Evolutionary conservation across 2,888 invertebrate species (phyloP).

Genomic region (Lutraria lutraria): DNA sequence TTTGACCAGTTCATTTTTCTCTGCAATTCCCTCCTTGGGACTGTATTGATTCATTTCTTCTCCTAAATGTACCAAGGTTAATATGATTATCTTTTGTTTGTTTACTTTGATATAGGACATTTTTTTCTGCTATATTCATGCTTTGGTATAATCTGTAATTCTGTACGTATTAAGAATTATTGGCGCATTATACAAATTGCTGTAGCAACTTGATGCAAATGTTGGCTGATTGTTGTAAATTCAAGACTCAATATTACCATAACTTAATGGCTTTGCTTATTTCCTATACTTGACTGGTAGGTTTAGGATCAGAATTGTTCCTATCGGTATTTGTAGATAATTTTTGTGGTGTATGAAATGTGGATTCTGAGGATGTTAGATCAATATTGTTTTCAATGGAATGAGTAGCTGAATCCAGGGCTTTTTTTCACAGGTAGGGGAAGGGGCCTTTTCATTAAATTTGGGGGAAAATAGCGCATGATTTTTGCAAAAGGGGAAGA

Average conservation of each 20-base stretch:
- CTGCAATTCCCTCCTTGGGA: not conserved
- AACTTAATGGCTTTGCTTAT: not conserved
- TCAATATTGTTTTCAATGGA: too few species aligned
- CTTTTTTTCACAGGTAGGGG: too few species aligned
- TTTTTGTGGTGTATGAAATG: too few species aligned
- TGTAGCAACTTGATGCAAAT: not conserved
- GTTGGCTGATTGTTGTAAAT: not conserved
- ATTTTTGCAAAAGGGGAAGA: too few species aligned
- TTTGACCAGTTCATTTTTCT: not conserved
- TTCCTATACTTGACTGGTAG: not conserved
- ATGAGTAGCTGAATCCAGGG: too few species aligned
- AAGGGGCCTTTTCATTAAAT: too few species aligned
- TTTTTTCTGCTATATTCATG: not conserved
- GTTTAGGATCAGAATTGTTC: not conserved
- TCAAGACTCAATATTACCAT: not conserved
- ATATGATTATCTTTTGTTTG: conserved; percentile 21
- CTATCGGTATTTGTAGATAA: not conserved
- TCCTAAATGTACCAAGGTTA: not conserved
- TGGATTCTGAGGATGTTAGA: too few species aligned
- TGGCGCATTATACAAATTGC: not conserved
- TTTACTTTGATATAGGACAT: not conserved
- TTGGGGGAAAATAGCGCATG: too few species aligned
- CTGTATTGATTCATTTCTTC: not conserved
- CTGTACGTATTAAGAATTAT: not conserved
- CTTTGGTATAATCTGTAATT: not conserved